phyloP scores from a whole-genome alignment of 2,888 invertebrate species.

The Spodoptera picta region DNA sequence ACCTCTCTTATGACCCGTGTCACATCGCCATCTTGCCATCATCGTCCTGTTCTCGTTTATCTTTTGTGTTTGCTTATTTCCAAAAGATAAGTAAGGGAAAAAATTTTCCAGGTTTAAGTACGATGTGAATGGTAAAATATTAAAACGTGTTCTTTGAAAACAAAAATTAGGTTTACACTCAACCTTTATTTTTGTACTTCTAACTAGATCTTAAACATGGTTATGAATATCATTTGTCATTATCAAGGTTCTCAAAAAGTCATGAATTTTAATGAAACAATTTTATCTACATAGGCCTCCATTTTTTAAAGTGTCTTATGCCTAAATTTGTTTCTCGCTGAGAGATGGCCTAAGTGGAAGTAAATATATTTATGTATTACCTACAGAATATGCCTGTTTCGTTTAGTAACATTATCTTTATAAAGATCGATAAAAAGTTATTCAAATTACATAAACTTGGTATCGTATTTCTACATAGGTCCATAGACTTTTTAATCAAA shows the following conservation, averaged over 20 bases:
- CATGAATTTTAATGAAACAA: slow-evolving; percentile 5
- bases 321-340: slow-evolving; percentile 4
- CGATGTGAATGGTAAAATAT: background rate
- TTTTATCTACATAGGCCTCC: background rate
- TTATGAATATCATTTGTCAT: background rate
- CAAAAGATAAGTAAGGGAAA: slow-evolving; percentile 8
- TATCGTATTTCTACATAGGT: no score
- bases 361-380: no score
- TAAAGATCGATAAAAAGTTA: no score
- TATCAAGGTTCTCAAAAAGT: slow-evolving; percentile 5
- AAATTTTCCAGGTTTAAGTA: no score
- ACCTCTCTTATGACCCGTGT: slow-evolving; percentile 54
- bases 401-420: no score
- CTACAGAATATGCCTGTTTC: no score
- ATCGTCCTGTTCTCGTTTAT: slow-evolving; percentile 41
- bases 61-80: slow-evolving; percentile 35
- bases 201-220: no score
- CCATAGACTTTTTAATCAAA: no score
- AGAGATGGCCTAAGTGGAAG: no score
- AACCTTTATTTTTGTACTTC: no score
- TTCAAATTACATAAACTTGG: no score
- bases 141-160: background rate
- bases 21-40: slow-evolving; percentile 46
- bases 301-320: slow-evolving; percentile 3
- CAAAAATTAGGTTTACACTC: background rate